Evolutionary conservation across 2,888 invertebrate genomes (phyloP), one percentile per base, ranked within the genome.

Genomic region (Plebejus anna): DNA sequence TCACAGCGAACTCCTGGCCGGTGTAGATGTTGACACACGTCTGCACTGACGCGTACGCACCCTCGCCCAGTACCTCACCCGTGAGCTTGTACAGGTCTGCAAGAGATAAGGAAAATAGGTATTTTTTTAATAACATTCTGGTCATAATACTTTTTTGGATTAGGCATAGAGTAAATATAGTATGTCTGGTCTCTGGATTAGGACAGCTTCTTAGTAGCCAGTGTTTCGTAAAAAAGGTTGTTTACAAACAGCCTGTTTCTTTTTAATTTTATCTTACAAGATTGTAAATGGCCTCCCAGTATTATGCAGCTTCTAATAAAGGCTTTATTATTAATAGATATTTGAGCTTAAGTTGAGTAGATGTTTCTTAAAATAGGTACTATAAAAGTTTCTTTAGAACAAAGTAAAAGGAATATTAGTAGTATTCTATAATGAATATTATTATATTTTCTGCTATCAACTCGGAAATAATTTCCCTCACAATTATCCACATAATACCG

Each of bases 41-140:
- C 90, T 97, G 97, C 78, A 99, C 99, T 82, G 98, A 97, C 79
- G 98, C 99, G 92, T 98, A 99, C 78, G 99, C 98, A 82, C 99
- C 99, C 92, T 98, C 97, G 83, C 99, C 99, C 86, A 99, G 95
- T 84, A 98, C 96, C 93, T 99, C 99, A 79, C 98, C 98, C 78
- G 98, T 98, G 85, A 99, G 94, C 92, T 97, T 97, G 95, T 99
- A 99, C 85, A 98, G 95, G 94, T 99, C 99, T 98, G 94, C 22
- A 89, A 91, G 13, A 51, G 51, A 51, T 51, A 13, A 81, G 87
- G 82, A 83, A 22, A 42, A 0, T 3, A 22, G 2, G 0, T 28
- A 32, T 16, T n/a, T n/a, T n/a, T 57, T 57, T 6, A 9, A 42
- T 42, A 42, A 42, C 9, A 42, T 42, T 42, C 7, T 7, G 38